Evolutionary conservation across 2,888 invertebrate species (phyloP), one percentile per base, ranked within the genome.

Genomic region (Bombylius discolor): DNA sequence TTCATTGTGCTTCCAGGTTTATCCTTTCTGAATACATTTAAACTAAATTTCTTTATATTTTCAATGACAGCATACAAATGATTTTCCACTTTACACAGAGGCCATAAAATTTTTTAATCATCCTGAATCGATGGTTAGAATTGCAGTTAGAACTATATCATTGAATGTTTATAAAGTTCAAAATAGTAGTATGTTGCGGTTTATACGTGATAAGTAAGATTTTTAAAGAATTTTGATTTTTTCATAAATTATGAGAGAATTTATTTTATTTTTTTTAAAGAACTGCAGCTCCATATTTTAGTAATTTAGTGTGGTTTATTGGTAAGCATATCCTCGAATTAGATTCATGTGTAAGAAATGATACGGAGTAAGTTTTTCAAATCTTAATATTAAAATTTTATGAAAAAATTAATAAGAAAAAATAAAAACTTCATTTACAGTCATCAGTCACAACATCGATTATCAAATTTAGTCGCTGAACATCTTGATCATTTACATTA

Each of bases 31-130:
- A 23, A 23, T 23, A 23, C 3, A 23, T 23, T 23, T 23, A 23
- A 23, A 23, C 23, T 23, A 23, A 23, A 23, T 23, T 23, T 23
- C 39, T 39, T 39, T 9, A 39, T 39, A 7, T 9, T 39, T 39
- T 39, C 7, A 39, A 39, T 7, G 3, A 11, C 39, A 72, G 92
- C 90, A 94, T 69, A 98, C 98, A 54, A 94, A 97, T 77, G 99
- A 99, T 74, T 99, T 99, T 76, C 98, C 99, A 7, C 78, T 99
- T 23, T 98, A 99, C 71, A 98, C 98, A 4, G 99, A 99, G 77
- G 97, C 97, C 44, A 95, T 99, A 59, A 98, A 98, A 74, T 97
- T 99, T 77, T 99, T 98, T 77, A 97, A 99, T 73, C 98, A 99
- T 75, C 87, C 92, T 0, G 99, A 99, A 76, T 91, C 93, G 45